Evolutionary conservation across 2,888 invertebrate genomes (phyloP).

Genomic region (Linnaemya vulpina): DNA sequence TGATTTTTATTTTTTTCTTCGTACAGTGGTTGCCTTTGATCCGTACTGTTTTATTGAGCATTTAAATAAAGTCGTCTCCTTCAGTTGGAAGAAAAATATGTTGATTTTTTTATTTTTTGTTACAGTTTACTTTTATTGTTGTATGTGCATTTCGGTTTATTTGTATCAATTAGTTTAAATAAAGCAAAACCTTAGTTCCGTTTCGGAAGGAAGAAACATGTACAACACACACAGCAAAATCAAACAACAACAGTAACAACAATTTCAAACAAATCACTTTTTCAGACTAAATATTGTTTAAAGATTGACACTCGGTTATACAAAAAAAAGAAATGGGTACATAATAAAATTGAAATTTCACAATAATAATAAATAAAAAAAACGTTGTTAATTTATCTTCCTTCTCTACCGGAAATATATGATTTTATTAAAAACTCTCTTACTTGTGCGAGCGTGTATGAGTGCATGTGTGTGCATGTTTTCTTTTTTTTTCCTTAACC

Average conservation of each 20-base stretch:
- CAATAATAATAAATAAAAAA: slow-evolving; percentile 17
- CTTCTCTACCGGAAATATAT: slow-evolving; percentile 65
- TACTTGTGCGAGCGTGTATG: neutral
- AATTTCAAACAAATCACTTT: slow-evolving; percentile 20
- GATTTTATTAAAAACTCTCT: slow-evolving; percentile 62
- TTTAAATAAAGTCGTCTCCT: slow-evolving; percentile 64
- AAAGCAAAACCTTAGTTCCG: slow-evolving; percentile 69
- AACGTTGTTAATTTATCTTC: slow-evolving; percentile 37
- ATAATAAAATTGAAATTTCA: slow-evolving; percentile 9
- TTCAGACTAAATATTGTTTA: slow-evolving; percentile 31
- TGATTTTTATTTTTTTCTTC: slow-evolving; percentile 39
- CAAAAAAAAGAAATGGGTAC: slow-evolving; percentile 21
- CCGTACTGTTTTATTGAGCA: slow-evolving; percentile 61
- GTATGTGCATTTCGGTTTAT: slow-evolving; percentile 39
- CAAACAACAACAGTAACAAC: neutral
- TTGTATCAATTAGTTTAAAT: slow-evolving; percentile 69
- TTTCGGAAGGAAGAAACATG: slow-evolving; percentile 62
- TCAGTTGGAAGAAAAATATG: slow-evolving; percentile 23
- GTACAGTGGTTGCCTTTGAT: slow-evolving; percentile 42
- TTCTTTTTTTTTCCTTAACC: slow-evolving; percentile 13
- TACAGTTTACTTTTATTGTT: slow-evolving; percentile 6
- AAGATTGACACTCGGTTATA: slow-evolving; percentile 47
- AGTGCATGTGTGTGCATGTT: neutral
- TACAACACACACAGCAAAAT: neutral
- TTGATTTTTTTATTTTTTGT: neutral